phyloP scores from a whole-genome alignment of 2,797 vertebrate species.

The Ambastaia sidthimunki region DNA sequence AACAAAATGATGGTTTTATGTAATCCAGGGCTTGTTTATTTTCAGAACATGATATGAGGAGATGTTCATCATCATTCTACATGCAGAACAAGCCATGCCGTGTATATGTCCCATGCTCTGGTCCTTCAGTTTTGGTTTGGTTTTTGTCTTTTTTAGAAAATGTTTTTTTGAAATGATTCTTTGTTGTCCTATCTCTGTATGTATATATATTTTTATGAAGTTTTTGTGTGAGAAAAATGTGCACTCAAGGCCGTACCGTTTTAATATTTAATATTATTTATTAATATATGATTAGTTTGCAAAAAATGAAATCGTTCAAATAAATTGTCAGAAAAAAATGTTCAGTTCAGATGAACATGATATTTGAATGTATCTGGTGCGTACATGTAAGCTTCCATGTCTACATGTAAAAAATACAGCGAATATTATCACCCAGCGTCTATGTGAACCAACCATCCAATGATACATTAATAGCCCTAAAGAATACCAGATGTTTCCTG shows the following conservation, averaged over 20 bases:
- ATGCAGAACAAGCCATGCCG: background rate
- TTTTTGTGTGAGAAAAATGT: slow-evolving; percentile 60
- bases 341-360: slow-evolving; percentile 68
- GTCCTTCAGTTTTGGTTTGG: slow-evolving; percentile 52
- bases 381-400: slow-evolving; percentile 70
- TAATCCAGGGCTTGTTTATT: slow-evolving; percentile 63
- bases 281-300: slow-evolving; percentile 46
- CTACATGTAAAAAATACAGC: slow-evolving; percentile 61
- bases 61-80: slow-evolving; percentile 41
- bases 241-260: slow-evolving; percentile 65
- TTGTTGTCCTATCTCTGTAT: slow-evolving; percentile 57
- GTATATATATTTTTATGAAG: slow-evolving; percentile 67
- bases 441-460: slow-evolving; percentile 44
- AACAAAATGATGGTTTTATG: slow-evolving; percentile 34
- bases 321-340: slow-evolving; percentile 50
- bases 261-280: slow-evolving; percentile 64
- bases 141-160: slow-evolving; percentile 39
- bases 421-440: slow-evolving; percentile 43
- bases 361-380: slow-evolving; percentile 80
- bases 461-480: slow-evolving; percentile 37
- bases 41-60: slow-evolving; percentile 78
- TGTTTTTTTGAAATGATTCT: slow-evolving; percentile 6
- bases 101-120: slow-evolving; percentile 62
- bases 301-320: slow-evolving; percentile 46
- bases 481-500: slow-evolving; percentile 38